These are phyloP conservation scores for Prolemur simus DNA, from an alignment of 2,113 vertebrate species.

Conservation along the genomic window DNA sequence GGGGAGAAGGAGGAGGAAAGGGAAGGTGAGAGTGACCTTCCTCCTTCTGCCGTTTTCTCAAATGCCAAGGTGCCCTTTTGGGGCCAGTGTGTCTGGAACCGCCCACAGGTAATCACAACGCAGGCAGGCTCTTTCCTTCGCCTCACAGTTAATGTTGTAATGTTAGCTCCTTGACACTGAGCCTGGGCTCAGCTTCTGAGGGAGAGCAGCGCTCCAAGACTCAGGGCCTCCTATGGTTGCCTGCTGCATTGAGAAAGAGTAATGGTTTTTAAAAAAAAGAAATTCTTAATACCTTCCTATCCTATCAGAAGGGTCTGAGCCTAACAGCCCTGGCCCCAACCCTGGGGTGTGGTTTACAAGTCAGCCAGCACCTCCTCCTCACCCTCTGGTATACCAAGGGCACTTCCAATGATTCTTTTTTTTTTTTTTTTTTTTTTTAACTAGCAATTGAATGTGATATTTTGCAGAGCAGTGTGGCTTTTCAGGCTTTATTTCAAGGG, in stretches of 20 bases:
- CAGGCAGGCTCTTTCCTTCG: background rate
- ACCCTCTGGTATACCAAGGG: background rate
- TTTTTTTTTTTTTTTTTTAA: background rate
- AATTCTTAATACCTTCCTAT: background rate
- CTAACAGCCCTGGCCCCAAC: background rate
- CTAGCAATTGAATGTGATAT: constrained; percentile 35
- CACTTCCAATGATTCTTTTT: background rate
- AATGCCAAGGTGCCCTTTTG: background rate
- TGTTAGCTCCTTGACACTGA: background rate
- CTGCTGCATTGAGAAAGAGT: background rate
- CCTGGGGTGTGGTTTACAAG: background rate
- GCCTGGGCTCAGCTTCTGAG: background rate
- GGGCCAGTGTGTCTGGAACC: background rate
- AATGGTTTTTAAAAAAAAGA: background rate
- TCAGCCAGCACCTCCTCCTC: constrained; percentile 37
- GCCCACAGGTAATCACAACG: background rate
- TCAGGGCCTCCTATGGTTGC: background rate
- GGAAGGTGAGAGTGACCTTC: background rate
- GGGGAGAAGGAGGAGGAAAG: background rate
- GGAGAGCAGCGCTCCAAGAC: background rate
- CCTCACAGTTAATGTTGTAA: background rate
- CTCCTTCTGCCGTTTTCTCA: background rate
- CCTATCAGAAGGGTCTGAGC: background rate
- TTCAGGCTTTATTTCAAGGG: constrained; percentile 40
- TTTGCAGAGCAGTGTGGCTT: constrained; percentile 64